phyloP scores from a whole-genome alignment of 2,113 vertebrate species.

The Osmerus mordax region DNA sequence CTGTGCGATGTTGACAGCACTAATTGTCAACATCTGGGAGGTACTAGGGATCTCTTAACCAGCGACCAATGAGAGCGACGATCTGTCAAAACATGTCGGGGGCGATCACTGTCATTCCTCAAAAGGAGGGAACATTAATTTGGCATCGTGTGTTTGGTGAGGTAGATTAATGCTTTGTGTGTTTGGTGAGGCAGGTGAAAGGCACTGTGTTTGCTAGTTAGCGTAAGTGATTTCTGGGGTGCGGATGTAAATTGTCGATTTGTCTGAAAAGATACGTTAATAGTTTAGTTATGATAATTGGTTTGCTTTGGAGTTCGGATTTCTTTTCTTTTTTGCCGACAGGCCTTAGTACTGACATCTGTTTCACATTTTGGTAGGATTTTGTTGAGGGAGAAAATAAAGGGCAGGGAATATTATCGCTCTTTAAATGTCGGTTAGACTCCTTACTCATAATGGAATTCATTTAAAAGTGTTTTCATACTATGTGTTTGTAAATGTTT shows the following conservation, averaged over 20 bases:
- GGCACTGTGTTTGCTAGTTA: neutral
- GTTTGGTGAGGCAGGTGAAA: too few relatives aligned
- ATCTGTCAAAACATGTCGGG: conserved; percentile 67
- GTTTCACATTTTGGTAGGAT: neutral
- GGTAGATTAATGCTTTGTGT: neutral
- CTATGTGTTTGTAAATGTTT: too few relatives aligned
- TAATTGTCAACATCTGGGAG: conserved; percentile 73
- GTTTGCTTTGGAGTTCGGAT: neutral
- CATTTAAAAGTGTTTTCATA: too few relatives aligned
- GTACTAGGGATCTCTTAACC: conserved; percentile 41
- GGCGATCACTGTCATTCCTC: conserved; percentile 61
- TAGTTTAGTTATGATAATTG: neutral
- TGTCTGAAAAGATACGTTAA: neutral
- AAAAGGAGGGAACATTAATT: neutral
- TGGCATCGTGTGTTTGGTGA: neutral
- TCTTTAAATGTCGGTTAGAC: too few relatives aligned
- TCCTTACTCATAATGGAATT: too few relatives aligned
- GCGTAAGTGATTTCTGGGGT: too few relatives aligned
- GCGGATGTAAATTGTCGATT: too few relatives aligned
- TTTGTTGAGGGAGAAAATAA: neutral
- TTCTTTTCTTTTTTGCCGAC: neutral
- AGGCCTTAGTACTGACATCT: neutral
- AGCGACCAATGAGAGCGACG: conserved; percentile 32
- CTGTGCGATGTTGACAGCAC: conserved; percentile 59
- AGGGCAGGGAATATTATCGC: neutral